Percentiles rank a stretch among this genome's conserved stretches.
Evolutionary conservation across 2,888 invertebrate species (phyloP).

Genomic region (Pristionchus arcanus): DNA sequence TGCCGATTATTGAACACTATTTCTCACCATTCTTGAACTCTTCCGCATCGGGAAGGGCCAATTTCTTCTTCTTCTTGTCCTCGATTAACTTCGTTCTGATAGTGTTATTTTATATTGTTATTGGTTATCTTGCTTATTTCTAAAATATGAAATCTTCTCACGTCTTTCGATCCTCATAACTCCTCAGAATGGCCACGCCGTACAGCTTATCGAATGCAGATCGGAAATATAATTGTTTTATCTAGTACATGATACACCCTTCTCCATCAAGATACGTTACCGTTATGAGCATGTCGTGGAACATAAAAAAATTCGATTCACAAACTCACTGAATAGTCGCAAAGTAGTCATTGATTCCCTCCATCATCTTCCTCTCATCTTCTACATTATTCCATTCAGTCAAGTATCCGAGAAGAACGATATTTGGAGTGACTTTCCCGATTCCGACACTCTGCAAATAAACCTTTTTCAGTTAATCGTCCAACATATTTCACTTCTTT

Average conservation of each 20-base stretch:
- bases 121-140: not conserved
- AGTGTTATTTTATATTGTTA: too few species aligned
- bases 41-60: slow-evolving; percentile 1
- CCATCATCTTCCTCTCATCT: slow-evolving; percentile 76
- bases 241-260: not conserved
- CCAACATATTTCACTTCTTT: too few species aligned
- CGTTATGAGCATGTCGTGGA: too few species aligned
- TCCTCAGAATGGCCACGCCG: slow-evolving; percentile 91
- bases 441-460: slow-evolving; percentile 86
- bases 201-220: slow-evolving; percentile 95
- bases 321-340: slow-evolving; percentile 96
- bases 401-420: slow-evolving; percentile 94
- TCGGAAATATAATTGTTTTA: slow-evolving; percentile 83
- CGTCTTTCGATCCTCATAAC: not conserved
- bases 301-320: slow-evolving; percentile 82
- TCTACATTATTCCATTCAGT: slow-evolving; percentile 88
- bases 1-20: too few species aligned
- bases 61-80: slow-evolving; percentile 4
- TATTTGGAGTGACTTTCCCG: slow-evolving; percentile 95
- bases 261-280: not conserved
- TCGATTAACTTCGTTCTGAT: slow-evolving; percentile 1
- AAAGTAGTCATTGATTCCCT: slow-evolving; percentile 87
- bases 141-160: not conserved
- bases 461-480: not conserved
- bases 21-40: slow-evolving; percentile 2